phyloP scores from a whole-genome alignment of 1,140 invertebrate species.

The Zaprionus africanus region DNA sequence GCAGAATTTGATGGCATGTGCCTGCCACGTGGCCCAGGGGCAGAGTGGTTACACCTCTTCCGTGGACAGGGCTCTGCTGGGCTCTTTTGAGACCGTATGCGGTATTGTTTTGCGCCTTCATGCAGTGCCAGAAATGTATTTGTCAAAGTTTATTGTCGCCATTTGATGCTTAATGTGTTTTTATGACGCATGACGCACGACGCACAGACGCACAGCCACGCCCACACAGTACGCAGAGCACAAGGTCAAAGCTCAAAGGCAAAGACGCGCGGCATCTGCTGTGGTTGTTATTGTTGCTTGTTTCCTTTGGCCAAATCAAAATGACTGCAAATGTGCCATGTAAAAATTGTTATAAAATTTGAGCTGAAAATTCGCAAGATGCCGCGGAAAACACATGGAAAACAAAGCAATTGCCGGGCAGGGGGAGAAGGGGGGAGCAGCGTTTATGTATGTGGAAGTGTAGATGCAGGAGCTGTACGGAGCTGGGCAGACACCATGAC shows the following conservation, averaged over 20 bases:
- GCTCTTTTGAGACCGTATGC: neutral
- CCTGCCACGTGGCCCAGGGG: neutral
- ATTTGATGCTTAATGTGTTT: conserved; percentile 78
- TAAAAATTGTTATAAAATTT: conserved; percentile 78
- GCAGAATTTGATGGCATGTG: conserved; percentile 33
- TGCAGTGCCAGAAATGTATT: conserved; percentile 55
- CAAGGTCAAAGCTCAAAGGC: conserved; percentile 76
- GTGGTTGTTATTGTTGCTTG: conserved; percentile 12
- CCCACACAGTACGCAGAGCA: conserved; percentile 17
- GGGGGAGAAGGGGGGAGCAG: neutral
- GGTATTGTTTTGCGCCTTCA: conserved; percentile 23
- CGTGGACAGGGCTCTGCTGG: neutral
- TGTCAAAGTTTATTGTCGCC: conserved; percentile 77
- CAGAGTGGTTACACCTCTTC: neutral
- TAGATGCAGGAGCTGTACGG: neutral
- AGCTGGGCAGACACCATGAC: conserved; percentile 5
- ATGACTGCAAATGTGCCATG: conserved; percentile 79
- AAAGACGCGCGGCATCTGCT: conserved; percentile 57
- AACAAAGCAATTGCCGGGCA: conserved; percentile 28
- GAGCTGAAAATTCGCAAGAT: conserved; percentile 61
- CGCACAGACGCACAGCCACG: conserved; percentile 39
- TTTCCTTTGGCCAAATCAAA: conserved; percentile 63
- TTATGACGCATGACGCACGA: conserved; percentile 66
- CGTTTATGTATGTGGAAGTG: conserved; percentile 15
- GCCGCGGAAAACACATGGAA: conserved; percentile 18